These are phyloP conservation scores for Porites lutea DNA, from an alignment of 64 coral and sea anemone species.

Conservation along the genomic window DNA sequence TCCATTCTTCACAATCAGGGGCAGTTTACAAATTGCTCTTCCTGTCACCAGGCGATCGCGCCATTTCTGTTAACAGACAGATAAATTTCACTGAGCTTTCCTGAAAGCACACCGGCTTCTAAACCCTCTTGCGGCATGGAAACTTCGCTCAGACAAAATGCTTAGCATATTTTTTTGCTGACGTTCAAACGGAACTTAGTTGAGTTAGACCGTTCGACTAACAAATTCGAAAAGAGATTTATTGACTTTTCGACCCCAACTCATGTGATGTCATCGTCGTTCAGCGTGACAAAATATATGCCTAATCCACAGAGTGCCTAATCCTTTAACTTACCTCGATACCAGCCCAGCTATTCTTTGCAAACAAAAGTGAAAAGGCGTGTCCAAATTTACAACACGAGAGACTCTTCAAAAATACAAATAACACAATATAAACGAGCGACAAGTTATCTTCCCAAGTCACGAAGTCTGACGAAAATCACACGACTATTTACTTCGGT, in stretches of 20 bases:
- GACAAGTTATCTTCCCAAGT: background rate
- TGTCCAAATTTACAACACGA: background rate
- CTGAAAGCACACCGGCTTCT: background rate
- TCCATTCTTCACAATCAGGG: constrained; percentile 16
- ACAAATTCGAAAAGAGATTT: background rate
- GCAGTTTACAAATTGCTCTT: background rate
- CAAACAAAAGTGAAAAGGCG: background rate
- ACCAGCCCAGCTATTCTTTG: background rate
- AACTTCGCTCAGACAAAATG: background rate
- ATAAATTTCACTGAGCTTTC: background rate
- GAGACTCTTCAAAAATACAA: background rate
- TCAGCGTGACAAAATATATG: constrained; percentile 24
- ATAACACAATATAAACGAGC: background rate
- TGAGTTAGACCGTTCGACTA: too few species aligned
- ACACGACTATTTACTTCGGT: background rate
- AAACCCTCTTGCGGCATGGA: background rate
- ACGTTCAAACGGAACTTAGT: background rate
- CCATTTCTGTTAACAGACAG: background rate
- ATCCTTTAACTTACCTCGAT: background rate
- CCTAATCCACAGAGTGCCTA: background rate
- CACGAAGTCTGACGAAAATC: constrained; percentile 22
- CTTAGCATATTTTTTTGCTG: constrained; percentile 21
- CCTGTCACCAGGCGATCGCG: constrained; percentile 1
- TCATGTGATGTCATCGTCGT: constrained; percentile 15
- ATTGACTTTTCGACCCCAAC: background rate